These are phyloP conservation scores for Cyphomyrus discorhynchus DNA, from an alignment of 2,113 vertebrate genomes.

Conservation along the genomic window DNA sequence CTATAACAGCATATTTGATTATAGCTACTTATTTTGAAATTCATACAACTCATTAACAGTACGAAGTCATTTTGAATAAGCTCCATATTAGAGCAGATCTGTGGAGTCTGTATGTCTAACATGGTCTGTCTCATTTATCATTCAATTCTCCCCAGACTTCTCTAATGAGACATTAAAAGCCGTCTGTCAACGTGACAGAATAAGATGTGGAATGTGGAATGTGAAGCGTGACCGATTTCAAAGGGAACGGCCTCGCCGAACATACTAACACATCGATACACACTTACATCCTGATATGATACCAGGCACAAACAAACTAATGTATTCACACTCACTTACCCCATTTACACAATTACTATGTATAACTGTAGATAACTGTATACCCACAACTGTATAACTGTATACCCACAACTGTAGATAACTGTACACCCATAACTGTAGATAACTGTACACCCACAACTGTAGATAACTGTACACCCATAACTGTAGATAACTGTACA, in stretches of 20 bases:
- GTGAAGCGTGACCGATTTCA: background rate
- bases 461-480: too few relatives aligned
- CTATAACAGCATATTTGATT: background rate
- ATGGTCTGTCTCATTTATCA: background rate
- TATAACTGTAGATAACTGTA: background rate
- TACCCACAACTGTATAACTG: background rate
- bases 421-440: too few relatives aligned
- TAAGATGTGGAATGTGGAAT: background rate
- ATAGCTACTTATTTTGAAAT: background rate
- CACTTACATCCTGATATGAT: background rate
- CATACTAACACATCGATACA: background rate
- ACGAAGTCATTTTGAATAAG: background rate
- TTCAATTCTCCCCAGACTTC: background rate
- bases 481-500: too few relatives aligned
- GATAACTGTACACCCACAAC: too few relatives aligned
- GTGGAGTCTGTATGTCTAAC: background rate
- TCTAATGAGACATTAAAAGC: slow-evolving; percentile 8
- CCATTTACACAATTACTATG: background rate
- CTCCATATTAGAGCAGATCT: background rate
- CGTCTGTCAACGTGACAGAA: background rate
- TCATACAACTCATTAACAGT: slow-evolving; percentile 1
- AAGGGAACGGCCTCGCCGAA: background rate
- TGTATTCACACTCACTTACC: background rate
- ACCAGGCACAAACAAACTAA: background rate
- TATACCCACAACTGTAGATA: too few relatives aligned